These are phyloP conservation scores for Neotoma lepida DNA, from an alignment of 2,113 vertebrate species.

Conservation along the genomic window DNA sequence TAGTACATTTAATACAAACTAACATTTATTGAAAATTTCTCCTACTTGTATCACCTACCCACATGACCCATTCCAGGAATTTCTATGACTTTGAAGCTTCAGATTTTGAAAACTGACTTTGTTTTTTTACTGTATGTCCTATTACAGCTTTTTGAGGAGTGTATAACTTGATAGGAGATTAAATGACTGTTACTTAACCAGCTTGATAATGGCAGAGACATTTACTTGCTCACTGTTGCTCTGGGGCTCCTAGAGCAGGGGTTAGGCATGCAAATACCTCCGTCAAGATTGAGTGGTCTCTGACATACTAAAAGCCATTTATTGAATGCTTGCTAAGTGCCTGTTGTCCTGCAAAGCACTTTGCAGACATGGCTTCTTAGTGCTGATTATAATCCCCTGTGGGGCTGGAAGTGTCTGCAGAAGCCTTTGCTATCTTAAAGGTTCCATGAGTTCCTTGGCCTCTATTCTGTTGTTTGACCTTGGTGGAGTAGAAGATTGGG, in stretches of 20 bases:
- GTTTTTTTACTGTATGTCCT: neutral
- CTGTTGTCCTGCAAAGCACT: conserved; percentile 20
- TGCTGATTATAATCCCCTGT: neutral
- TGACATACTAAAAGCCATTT: neutral
- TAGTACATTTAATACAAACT: neutral
- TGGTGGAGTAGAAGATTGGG: neutral
- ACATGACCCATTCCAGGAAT: conserved; percentile 4
- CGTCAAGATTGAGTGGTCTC: conserved; percentile 20
- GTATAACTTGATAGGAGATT: conserved; percentile 30
- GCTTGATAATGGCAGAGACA: neutral
- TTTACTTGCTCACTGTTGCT: neutral
- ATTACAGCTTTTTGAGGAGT: neutral
- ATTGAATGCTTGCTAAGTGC: conserved; percentile 22
- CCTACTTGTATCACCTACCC: neutral
- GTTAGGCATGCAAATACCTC: neutral
- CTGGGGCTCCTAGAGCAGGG: neutral
- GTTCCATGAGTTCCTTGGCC: neutral
- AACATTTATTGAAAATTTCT: conserved; percentile 19
- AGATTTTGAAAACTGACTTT: conserved; percentile 37
- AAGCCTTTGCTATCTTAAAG: neutral
- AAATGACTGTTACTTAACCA: conserved; percentile 35
- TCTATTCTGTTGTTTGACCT: neutral
- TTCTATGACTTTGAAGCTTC: conserved; percentile 47
- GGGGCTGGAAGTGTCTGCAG: neutral
- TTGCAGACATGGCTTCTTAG: neutral